phyloP scores from a whole-genome alignment of 2,888 invertebrate species.

The Trissolcus japonicus region DNA sequence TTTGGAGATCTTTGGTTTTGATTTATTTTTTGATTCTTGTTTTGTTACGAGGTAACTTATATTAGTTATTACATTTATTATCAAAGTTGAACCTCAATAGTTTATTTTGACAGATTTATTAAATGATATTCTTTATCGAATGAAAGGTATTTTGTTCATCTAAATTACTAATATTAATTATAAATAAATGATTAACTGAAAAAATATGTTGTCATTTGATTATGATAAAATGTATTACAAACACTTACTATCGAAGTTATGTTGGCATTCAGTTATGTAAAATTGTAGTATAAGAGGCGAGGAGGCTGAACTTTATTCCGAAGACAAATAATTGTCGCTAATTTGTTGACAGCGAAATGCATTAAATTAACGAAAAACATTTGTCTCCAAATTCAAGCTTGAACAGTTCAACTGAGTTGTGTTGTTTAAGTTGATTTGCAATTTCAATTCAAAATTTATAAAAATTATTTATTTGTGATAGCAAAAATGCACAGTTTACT shows the following conservation, averaged over 20 bases:
- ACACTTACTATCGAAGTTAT: too few species aligned
- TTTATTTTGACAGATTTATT: not conserved
- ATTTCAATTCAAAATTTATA: too few species aligned
- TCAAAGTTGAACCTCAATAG: not conserved
- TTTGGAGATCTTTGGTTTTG: constrained; percentile 81
- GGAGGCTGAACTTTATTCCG: not conserved
- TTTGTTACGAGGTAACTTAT: not conserved
- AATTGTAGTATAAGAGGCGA: not conserved
- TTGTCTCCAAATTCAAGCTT: constrained; percentile 8
- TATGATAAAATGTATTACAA: too few species aligned
- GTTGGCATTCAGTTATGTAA: not conserved
- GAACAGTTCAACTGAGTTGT: not conserved
- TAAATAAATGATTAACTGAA: not conserved
- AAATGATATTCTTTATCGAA: not conserved
- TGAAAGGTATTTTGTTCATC: not conserved
- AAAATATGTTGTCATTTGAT: not conserved
- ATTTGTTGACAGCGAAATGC: not conserved
- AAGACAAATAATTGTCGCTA: constrained; percentile 25
- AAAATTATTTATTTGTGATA: too few species aligned
- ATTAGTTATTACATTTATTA: not conserved
- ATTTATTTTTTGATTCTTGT: constrained; percentile 45
- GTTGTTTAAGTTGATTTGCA: too few species aligned
- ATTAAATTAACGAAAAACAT: constrained; percentile 12
- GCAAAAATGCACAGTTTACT: too few species aligned
- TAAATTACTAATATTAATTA: not conserved